Evolutionary conservation across 2,797 vertebrate genomes (phyloP).

Genomic region (Nannoperca obscura): DNA sequence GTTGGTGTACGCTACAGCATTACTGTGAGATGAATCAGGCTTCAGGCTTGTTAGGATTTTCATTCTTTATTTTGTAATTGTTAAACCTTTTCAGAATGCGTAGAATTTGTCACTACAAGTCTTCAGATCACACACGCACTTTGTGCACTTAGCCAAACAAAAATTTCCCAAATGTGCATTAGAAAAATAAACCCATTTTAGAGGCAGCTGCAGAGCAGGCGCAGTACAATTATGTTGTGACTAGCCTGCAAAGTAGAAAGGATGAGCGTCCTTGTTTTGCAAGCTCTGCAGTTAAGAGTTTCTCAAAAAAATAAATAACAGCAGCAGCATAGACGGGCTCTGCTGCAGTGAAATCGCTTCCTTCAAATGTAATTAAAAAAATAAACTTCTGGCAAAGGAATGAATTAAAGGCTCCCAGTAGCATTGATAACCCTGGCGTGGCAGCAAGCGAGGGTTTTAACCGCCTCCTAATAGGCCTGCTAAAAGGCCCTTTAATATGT

Average conservation of each 20-base stretch:
- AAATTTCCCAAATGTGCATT: constrained; percentile 51
- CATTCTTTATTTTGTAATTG: neutral
- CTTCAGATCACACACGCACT: constrained; percentile 1
- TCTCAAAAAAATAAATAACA: constrained; percentile 59
- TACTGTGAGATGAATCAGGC: neutral
- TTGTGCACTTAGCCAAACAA: constrained; percentile 47
- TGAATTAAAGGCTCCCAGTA: constrained; percentile 61
- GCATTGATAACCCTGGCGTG: constrained; percentile 68
- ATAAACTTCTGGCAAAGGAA: constrained; percentile 61
- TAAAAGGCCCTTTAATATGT: constrained; percentile 77
- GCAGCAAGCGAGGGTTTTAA: constrained; percentile 64
- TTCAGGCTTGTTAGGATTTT: neutral
- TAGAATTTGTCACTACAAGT: neutral
- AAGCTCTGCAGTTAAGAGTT: constrained; percentile 58
- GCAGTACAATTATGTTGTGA: constrained; percentile 57
- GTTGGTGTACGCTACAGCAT: neutral
- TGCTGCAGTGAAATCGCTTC: constrained; percentile 34
- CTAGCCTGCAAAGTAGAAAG: constrained; percentile 66
- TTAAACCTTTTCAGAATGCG: neutral
- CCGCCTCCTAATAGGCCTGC: constrained; percentile 61
- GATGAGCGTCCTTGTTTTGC: constrained; percentile 57
- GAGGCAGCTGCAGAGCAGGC: constrained; percentile 56
- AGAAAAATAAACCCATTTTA: constrained; percentile 63
- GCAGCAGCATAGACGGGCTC: constrained; percentile 31
- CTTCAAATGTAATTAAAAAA: constrained; percentile 77